Evolutionary conservation across 2,797 vertebrate genomes (phyloP).

Genomic region (Gorsachius magnificus): DNA sequence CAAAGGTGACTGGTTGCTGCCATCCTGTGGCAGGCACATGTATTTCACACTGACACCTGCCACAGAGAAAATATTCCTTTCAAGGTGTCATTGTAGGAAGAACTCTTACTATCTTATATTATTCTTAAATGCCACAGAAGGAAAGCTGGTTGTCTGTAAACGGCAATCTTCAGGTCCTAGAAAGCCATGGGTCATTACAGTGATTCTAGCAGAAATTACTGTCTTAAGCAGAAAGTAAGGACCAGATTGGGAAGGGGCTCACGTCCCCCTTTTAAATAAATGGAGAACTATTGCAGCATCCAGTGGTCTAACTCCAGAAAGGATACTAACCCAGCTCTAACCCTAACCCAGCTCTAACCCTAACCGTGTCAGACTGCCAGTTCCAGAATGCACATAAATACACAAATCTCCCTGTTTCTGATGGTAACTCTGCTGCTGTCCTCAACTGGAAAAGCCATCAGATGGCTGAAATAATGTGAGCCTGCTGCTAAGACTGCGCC

Average conservation of each 20-base stretch:
- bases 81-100: not conserved
- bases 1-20: conserved; percentile 20
- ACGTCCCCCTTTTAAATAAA: not conserved
- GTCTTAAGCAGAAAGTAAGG: not conserved
- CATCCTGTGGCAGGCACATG: conserved; percentile 39
- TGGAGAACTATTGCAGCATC: not conserved
- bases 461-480: not conserved
- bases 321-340: not conserved
- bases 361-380: not conserved
- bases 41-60: not conserved
- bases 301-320: not conserved
- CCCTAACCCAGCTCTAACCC: not conserved
- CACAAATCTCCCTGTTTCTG: not conserved
- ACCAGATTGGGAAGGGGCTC: not conserved
- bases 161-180: not conserved
- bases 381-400: not conserved
- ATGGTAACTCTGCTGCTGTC: not conserved
- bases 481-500: not conserved
- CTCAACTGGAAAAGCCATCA: not conserved
- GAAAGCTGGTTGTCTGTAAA: not conserved
- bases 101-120: not conserved
- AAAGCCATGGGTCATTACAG: not conserved
- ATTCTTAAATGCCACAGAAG: not conserved
- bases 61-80: not conserved
- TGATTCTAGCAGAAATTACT: not conserved